Evolutionary conservation across 53 echinoderm and acorn worm genomes (phyloP), one percentile per base, ranked within the genome.

Genomic region (Paracentrotus lividus): DNA sequence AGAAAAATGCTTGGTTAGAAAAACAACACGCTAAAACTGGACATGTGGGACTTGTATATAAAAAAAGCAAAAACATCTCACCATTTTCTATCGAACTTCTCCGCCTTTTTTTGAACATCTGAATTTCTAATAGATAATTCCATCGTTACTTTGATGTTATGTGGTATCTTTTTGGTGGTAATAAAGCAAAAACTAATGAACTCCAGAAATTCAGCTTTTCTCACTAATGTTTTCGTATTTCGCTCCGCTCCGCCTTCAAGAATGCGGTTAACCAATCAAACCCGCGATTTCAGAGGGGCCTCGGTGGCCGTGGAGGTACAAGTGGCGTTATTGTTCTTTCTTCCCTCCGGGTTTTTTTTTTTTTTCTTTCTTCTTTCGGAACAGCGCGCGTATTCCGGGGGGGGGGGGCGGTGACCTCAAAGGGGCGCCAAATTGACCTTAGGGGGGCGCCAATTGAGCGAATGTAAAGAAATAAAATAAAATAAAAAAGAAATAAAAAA

Each of bases 11-110:
- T n/a, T n/a, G n/a, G n/a, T n/a, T 52, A 9, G 33, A 29, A 72
- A 36, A 15, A 38, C 72, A n/a, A 13, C 5, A 36, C 16, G 20
- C 72, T 18, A 16, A 72, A 20, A 31, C 4, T 38, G 16, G 0
- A 38, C 31, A 42, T 36, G 45, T 81, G 44, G 45, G 81, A 45
- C 81, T 47, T 13, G 5, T n/a, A 45, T 26, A 43, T 81, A 24
- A 47, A 24, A 26, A 45, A 45, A 3, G 45, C 44, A 1, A 24
- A n/a, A 47, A n/a, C 26, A 45, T 18, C 81, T 81, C 44, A 81
- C 81, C 81, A 27, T 81, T 81, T 81, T 81, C 81, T 81, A 81
- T 5, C 14, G 81, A 81, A 81, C 81, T 81, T 81, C 47, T 81
- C 26, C 81, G 81, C 81, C 81, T 81, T 47, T 45, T n/a, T 81